Base-by-base conservation (phyloP, 2,113 vertebrate species). In the Uria aalge region DNA sequence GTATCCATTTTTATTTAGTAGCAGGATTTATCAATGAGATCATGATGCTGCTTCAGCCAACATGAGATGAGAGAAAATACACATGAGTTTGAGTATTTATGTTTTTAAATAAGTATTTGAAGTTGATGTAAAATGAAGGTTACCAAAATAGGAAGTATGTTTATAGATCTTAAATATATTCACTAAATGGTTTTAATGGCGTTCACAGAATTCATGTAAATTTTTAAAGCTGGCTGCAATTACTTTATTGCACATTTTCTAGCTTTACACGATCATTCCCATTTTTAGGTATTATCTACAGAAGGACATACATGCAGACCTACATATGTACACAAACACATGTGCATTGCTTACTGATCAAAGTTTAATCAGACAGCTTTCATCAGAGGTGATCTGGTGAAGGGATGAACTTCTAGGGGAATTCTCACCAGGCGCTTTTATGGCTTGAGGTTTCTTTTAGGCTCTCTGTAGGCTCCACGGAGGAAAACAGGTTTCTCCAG, bases 391-490 rank as follows among this genome's bases (percentile, higher is more conserved):
- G 11, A 43, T 36, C 23, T 66, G 15, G 11, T 57, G 52, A 83
- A 63, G 9, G 4, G 5, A 34, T 27, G 9, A 68, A 10, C 3
- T 53, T 69, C 75, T 48, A 68, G 38, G 11, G 8, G 21, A 48
- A 68, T 68, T 79, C 27, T 72, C 38, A 89, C 7, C 2, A 12
- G 7, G 3, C 1, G 1, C 3, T 55, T 80, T 45, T 45, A 43
- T 8, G 3, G 5, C 5, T 36, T 30, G 8, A 45, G 21, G 18
- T 4, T 21, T 32, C 64, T 76, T 80, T 77, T 32, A 47, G 55
- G 12, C 3, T 59, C 6, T 59, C 21, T 69, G 1, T 30, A 16
- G 30, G 34, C 7, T 55, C 26, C 6, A 2, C 1, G 1, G 12
- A 78, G 36, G 16, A 85, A 74, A 78, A 18, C 1, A 38, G 11